Evolutionary conservation across 2,888 invertebrate species (phyloP), one percentile per base, ranked within the genome.

Genomic region (Sarcophaga carnaria): DNA sequence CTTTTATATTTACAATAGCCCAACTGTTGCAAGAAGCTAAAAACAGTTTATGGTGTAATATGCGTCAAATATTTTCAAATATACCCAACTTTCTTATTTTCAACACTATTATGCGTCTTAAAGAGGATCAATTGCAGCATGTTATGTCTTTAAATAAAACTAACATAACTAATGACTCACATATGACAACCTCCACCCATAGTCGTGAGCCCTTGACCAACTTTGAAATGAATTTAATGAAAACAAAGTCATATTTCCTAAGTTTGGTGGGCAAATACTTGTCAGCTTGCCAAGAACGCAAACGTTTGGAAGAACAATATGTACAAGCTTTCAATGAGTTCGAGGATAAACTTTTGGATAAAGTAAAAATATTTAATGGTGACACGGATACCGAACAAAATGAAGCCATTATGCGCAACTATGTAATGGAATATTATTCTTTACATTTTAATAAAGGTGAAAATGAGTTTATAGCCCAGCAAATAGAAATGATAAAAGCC

Each of bases 51-150:
- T 93, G 93, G 93, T 71, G 88, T 0, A 91, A 92, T 59, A 89
- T 93, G 89, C 91, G 92, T 3, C 77, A 85, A 4, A 90, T 90
- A 14, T 93, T 93, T 72, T 86, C 89, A 2, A 90, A 92, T 54
- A 90, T 92, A 2, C 93, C 93, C 4, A 92, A 92, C 27, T 91
- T 91, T 54, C 80, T 90, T 54, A 89, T 93, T 6, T 92, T 93
- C 79, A 93, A 91, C 85, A 90, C 89, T 1, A 91, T 93, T 6
- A 89, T 93, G 83, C 91, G 91, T 27, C 83, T 90, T 2, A 93
- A 92, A 77, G 92, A 92, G 59, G 91, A 93, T 20, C 92, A 93
- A 85, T 75, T 93, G 17, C 92, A 93, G 64, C 87, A 92, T n/a
- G 89, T 93, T 3, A 91, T 91, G 89, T 78, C 88, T 0, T 79